Conservation (phyloP, 2,797 vertebrate genomes). For the Pangasius macronema region DNA sequence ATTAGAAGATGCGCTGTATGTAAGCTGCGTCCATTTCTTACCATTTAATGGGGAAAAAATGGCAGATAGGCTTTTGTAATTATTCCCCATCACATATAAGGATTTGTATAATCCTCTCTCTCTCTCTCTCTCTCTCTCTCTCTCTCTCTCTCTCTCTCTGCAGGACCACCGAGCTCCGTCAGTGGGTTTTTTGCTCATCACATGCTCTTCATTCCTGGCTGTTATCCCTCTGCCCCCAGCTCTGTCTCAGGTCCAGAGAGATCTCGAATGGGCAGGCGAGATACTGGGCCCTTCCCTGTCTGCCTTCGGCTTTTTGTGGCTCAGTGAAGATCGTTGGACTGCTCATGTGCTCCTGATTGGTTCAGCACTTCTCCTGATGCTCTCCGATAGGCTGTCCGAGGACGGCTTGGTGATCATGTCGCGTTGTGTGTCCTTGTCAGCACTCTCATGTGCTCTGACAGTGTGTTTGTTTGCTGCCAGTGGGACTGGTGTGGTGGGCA, state of each 20-base stretch:
- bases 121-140: slow-evolving; percentile 34
- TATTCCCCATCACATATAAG: not conserved
- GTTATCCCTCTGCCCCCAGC: slow-evolving; percentile 53
- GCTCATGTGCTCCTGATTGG: slow-evolving; percentile 71
- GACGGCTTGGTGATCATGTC: slow-evolving; percentile 71
- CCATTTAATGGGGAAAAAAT: not conserved
- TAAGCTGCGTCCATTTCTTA: not conserved
- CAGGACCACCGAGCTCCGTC: slow-evolving; percentile 78
- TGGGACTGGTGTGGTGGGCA: slow-evolving; percentile 65
- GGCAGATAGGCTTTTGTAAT: not conserved
- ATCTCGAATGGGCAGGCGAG: slow-evolving; percentile 68
- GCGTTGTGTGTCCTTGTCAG: slow-evolving; percentile 71
- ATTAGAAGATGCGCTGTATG: not conserved
- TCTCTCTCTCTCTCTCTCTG: slow-evolving; percentile 30
- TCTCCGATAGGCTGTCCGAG: slow-evolving; percentile 70
- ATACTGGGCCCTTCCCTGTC: slow-evolving; percentile 69
- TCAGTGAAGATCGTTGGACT: slow-evolving; percentile 74
- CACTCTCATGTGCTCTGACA: slow-evolving; percentile 74
- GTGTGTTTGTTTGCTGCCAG: slow-evolving; percentile 76
- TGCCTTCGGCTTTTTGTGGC: slow-evolving; percentile 77
- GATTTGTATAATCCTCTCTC: not conserved
- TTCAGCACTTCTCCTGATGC: slow-evolving; percentile 67
- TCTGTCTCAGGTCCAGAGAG: slow-evolving; percentile 62
- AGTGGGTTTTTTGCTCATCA: slow-evolving; percentile 71
- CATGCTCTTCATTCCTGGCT: slow-evolving; percentile 66